phyloP scores from a whole-genome alignment of 2,113 vertebrate genomes.

The Dascyllus trimaculatus region DNA sequence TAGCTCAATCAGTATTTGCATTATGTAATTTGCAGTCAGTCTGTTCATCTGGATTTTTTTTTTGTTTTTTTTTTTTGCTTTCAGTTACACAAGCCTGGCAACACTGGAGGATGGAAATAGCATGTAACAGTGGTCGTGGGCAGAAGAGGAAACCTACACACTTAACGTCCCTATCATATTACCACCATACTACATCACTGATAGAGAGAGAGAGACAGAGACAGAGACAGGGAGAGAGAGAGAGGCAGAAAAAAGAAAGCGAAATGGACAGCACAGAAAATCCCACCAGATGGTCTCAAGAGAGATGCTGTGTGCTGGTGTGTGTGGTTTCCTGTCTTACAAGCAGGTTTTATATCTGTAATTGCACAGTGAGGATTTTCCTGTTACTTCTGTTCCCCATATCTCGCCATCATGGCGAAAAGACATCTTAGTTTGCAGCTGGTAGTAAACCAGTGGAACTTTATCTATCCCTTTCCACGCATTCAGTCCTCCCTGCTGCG shows the following conservation, averaged over 20 bases:
- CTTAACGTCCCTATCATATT: slow-evolving; percentile 44
- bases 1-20: slow-evolving; percentile 9
- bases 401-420: slow-evolving; percentile 22
- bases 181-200: slow-evolving; percentile 29
- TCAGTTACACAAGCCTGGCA: slow-evolving; percentile 39
- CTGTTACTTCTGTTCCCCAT: neutral
- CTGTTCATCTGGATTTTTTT: slow-evolving; percentile 7
- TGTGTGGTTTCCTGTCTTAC: slow-evolving; percentile 3
- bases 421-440: slow-evolving; percentile 15
- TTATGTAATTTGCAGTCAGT: slow-evolving; percentile 38
- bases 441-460: slow-evolving; percentile 20
- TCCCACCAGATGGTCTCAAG: slow-evolving; percentile 38
- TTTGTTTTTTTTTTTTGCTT: neutral
- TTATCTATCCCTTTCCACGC: slow-evolving; percentile 12
- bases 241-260: neutral
- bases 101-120: slow-evolving; percentile 37
- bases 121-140: slow-evolving; percentile 30
- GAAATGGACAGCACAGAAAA: slow-evolving; percentile 28
- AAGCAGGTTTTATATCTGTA: slow-evolving; percentile 21
- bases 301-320: slow-evolving; percentile 11
- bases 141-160: slow-evolving; percentile 58
- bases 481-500: neutral
- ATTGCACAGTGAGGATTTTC: slow-evolving; percentile 18
- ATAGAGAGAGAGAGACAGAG: neutral
- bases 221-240: too few species aligned